A percentile compares a stretch with the other conserved stretches of the same genome.
Evolutionary conservation across 2,797 vertebrate genomes (phyloP).

Genomic region (Mycteria americana): DNA sequence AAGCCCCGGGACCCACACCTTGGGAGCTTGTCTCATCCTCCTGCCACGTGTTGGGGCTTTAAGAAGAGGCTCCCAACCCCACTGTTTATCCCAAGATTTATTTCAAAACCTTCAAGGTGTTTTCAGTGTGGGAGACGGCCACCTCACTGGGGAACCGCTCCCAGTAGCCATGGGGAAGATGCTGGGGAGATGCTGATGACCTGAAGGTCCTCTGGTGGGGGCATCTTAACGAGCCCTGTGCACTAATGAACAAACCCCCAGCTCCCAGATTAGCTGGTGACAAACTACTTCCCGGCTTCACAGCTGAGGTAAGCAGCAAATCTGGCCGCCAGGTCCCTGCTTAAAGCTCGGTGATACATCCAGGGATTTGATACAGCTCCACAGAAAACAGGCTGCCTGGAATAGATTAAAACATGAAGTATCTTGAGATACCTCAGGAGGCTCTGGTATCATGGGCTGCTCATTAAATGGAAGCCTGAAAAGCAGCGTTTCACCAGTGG

Average conservation of each 20-base stretch:
- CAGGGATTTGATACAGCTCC: background rate
- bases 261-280: background rate
- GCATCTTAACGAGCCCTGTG: background rate
- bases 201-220: background rate
- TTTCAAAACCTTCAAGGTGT: background rate
- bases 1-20: background rate
- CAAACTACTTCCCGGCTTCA: background rate
- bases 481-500: background rate
- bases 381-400: background rate
- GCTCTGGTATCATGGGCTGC: background rate
- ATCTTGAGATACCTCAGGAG: background rate
- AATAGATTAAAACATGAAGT: background rate
- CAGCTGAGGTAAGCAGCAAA: background rate
- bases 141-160: background rate
- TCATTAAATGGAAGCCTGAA: background rate
- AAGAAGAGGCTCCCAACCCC: background rate
- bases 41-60: background rate
- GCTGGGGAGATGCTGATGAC: background rate
- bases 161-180: background rate
- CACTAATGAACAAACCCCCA: accelerated
- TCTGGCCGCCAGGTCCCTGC: background rate
- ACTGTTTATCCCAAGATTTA: background rate
- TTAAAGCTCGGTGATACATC: background rate
- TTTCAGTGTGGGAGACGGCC: background rate
- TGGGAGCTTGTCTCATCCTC: background rate